Conservation (phyloP, 2,113 vertebrate genomes). For the Mola mola region DNA sequence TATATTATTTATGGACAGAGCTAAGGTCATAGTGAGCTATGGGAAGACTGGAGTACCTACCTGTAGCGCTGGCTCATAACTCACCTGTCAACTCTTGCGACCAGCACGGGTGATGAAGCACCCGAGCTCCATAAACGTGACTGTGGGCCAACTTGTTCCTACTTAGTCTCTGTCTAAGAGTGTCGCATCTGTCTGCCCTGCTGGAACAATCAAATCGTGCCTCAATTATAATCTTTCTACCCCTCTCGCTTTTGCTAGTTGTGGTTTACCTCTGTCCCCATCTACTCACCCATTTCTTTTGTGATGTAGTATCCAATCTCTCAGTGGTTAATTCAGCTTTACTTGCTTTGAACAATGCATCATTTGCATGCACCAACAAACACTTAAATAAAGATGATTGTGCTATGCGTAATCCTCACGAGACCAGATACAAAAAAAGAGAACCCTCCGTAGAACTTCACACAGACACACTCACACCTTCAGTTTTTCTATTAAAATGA, state of each 20-base stretch:
- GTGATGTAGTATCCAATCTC: slow-evolving; percentile 33
- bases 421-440: neutral
- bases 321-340: neutral
- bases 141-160: slow-evolving; percentile 69
- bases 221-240: slow-evolving; percentile 46
- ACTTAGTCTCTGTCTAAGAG: slow-evolving; percentile 68
- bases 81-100: slow-evolving; percentile 69
- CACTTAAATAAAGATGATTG: neutral
- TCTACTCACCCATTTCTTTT: slow-evolving; percentile 23
- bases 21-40: slow-evolving; percentile 70
- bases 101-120: slow-evolving; percentile 73
- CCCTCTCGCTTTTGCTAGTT: neutral
- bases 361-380: too few species aligned
- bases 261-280: slow-evolving; percentile 15
- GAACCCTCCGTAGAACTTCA: neutral
- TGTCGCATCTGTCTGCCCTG: slow-evolving; percentile 47
- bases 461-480: neutral
- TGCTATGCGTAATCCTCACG: neutral
- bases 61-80: slow-evolving; percentile 72
- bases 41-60: slow-evolving; percentile 63
- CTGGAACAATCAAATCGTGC: slow-evolving; percentile 51
- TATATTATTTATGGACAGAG: slow-evolving; percentile 73
- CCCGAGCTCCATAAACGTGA: slow-evolving; percentile 54
- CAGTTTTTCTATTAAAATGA: neutral
- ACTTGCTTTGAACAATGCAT: too few species aligned